Conservation (phyloP, 2,113 vertebrate species). For the Siphamia tubifer region DNA sequence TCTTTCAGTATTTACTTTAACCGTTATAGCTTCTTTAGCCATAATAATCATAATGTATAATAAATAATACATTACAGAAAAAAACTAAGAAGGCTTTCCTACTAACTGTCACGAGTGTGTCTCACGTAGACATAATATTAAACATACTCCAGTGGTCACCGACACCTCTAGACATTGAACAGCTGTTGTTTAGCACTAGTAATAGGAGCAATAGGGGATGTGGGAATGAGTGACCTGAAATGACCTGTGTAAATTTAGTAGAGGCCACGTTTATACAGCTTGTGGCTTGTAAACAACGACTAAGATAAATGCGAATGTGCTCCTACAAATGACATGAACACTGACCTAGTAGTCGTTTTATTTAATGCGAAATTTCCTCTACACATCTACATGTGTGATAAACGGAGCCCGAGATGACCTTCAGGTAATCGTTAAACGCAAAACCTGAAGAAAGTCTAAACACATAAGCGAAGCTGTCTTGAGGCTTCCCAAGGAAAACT, state of each 20-base stretch:
- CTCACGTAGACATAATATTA: no score
- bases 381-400: not conserved
- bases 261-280: not conserved
- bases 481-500: no score
- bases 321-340: accelerated
- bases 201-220: not conserved
- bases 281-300: not conserved
- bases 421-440: conserved; percentile 42
- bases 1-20: no score
- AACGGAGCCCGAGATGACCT: conserved; percentile 46
- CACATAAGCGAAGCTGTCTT: accelerated
- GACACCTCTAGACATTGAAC: no score
- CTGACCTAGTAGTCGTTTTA: not conserved
- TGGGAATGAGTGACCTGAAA: not conserved
- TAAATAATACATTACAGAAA: no score
- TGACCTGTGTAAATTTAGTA: not conserved
- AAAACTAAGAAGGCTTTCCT: no score
- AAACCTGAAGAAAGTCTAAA: not conserved
- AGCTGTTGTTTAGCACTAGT: no score
- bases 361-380: not conserved
- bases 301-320: not conserved
- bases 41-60: no score
- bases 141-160: no score
- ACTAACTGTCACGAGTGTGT: no score
- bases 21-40: no score